Base-by-base conservation (phyloP, 2,888 invertebrate species). In the Synergus gifuensis region DNA sequence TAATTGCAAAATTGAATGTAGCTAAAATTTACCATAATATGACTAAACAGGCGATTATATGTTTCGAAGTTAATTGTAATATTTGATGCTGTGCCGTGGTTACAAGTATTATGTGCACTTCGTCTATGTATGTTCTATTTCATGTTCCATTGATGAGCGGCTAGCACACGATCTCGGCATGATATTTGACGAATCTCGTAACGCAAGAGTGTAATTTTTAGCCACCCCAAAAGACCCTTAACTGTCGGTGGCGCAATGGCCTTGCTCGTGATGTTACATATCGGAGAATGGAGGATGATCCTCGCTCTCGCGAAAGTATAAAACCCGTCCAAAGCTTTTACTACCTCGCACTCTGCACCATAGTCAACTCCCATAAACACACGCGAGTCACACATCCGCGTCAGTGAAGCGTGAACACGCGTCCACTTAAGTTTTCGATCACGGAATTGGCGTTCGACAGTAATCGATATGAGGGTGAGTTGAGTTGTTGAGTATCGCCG, bases 201-300 rank as follows among this genome's bases (percentile, higher is more conserved):
- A 67, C 69, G 78, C 69, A 73, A 44, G 18, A 62, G 63, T 69
- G 77, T 76, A 79, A 76, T 76, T 49, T 73, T 79, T 76, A 76
- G 62, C 77, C 78, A 79, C 83, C 83, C 83, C 80, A 60, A 83
- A 82, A 79, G 79, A 64, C 36, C 69, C 79, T 49, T 66, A 58
- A 66, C 58, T 79, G 79, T 82, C 84, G 85, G 85, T 89, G 90
- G 86, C 87, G 89, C 88, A 90, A 90, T 87, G 90, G 87, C 89
- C 90, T 90, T 90, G 90, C 90, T 90, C 90, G 89, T 87, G 86
- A 89, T 90, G 89, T 90, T 90, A 88, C 90, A 90, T 88, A 89
- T 90, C 87, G 88, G 88, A 87, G 84, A 85, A 86, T 79, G 85
- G 86, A 85, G 82, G 86, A 87, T 86, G 84, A 86, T 84, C 84